Conservation (phyloP, 1,140 invertebrate species). For the Drosophila sp. region DNA sequence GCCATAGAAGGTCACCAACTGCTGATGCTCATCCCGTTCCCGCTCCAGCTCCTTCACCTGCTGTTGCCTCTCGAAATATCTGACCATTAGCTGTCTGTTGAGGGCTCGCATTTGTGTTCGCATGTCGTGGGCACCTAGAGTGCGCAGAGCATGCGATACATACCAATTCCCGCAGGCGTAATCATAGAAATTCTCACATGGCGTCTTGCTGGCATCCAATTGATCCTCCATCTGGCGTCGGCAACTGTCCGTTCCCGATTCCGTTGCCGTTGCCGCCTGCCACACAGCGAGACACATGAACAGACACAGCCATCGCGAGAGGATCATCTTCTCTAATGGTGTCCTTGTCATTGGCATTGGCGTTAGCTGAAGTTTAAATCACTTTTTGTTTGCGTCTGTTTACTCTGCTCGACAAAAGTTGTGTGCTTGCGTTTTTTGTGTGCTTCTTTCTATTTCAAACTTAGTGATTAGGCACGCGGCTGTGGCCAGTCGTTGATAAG, state of each 20-base stretch:
- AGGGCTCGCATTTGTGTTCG: slow-evolving; percentile 52
- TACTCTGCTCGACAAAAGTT: slow-evolving; percentile 15
- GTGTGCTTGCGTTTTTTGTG: background rate
- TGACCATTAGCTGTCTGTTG: slow-evolving; percentile 59
- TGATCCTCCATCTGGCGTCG: slow-evolving; percentile 21
- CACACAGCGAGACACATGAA: background rate
- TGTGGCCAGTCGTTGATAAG: slow-evolving; percentile 29
- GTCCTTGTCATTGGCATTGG: too few species aligned
- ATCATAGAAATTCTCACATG: slow-evolving; percentile 67
- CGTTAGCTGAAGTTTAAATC: background rate
- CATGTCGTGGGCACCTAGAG: slow-evolving; percentile 59
- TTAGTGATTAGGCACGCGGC: background rate
- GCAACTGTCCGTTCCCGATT: slow-evolving; percentile 10
- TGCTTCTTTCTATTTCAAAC: background rate
- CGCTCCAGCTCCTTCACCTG: background rate
- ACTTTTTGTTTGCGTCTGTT: slow-evolving; percentile 20
- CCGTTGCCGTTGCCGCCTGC: too few species aligned
- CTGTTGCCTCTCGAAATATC: slow-evolving; percentile 33
- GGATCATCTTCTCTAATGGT: background rate
- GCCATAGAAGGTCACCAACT: slow-evolving; percentile 45
- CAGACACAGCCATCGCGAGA: background rate
- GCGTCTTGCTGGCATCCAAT: slow-evolving; percentile 36
- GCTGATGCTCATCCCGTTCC: slow-evolving; percentile 1
- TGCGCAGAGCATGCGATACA: slow-evolving; percentile 30
- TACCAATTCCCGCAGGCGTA: slow-evolving; percentile 77